These are phyloP conservation scores for Hypsibius dujardini DNA, from an alignment of 1,140 invertebrate genomes.

Conservation along the genomic window DNA sequence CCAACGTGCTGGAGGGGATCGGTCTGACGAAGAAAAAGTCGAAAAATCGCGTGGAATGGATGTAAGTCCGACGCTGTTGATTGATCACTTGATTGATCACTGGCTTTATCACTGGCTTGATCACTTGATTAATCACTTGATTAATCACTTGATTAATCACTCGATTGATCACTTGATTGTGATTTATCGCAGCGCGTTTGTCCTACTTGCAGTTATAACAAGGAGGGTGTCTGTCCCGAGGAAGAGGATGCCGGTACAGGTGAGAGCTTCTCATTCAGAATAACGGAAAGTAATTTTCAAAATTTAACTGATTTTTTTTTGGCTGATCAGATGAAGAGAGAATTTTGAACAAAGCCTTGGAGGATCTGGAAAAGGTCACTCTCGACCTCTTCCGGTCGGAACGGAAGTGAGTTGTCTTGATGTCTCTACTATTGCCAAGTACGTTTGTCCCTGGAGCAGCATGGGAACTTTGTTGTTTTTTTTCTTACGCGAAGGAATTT, in stretches of 20 bases:
- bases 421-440: no score
- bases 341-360: neutral
- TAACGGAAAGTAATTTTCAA: no score
- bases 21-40: conserved; percentile 93
- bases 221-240: neutral
- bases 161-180: no score
- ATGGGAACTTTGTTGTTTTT: no score
- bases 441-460: no score
- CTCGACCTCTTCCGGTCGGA: neutral
- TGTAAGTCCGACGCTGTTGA: conserved; percentile 38
- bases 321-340: neutral
- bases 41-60: conserved; percentile 94
- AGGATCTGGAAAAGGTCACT: neutral
- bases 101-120: no score
- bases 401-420: no score
- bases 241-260: neutral
- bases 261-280: neutral
- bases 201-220: neutral
- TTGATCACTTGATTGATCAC: no score
- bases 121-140: no score
- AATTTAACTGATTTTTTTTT: neutral
- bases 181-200: neutral
- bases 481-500: neutral
- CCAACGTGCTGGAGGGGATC: conserved; percentile 97
- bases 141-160: no score